Evolutionary conservation across 2,888 invertebrate species (phyloP), one percentile per base, ranked within the genome.

Genomic region (Caenorhabditis auriculariae): DNA sequence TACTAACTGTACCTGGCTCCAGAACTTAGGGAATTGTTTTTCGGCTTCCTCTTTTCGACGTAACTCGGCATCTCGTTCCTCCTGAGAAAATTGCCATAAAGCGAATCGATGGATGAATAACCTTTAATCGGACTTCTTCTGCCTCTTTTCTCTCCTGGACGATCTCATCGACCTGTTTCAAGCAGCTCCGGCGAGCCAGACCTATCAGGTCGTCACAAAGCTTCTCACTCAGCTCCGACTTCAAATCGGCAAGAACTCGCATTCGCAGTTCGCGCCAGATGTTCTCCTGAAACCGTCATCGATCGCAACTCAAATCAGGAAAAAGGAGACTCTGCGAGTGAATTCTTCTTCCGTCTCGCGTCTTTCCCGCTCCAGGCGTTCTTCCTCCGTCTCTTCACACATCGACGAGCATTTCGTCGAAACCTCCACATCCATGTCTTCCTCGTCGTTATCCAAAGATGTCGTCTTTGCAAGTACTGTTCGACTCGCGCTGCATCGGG

Each of bases 391-490:
- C 5, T 52, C 54, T 17, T 48, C 42, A 24, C 51, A 19, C 26
- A n/a, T n/a, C n/a, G n/a, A n/a, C n/a, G n/a, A n/a, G n/a, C n/a
- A n/a, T n/a, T n/a, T n/a, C n/a, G 54, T 9, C n/a, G 48, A 61
- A 24, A 62, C 62, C 43, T 62, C 62, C 1, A 62, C 62, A 39
- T 62, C 62, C 62, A 62, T 62, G 28, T 62, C 62, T 44, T 62
- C 62, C n/a, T n/a, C n/a, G n/a, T n/a, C n/a, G n/a, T n/a, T n/a
- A n/a, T n/a, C n/a, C n/a, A n/a, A n/a, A n/a, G n/a, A n/a, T n/a
- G n/a, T n/a, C n/a, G n/a, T n/a, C n/a, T n/a, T n/a, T n/a, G n/a
- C n/a, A n/a, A n/a, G n/a, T n/a, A n/a, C n/a, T n/a, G n/a, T n/a
- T n/a, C n/a, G n/a, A n/a, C n/a, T n/a, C n/a, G n/a, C n/a, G n/a